Evolutionary conservation across 2,113 vertebrate species (phyloP).

Genomic region (Aramus guarauna): DNA sequence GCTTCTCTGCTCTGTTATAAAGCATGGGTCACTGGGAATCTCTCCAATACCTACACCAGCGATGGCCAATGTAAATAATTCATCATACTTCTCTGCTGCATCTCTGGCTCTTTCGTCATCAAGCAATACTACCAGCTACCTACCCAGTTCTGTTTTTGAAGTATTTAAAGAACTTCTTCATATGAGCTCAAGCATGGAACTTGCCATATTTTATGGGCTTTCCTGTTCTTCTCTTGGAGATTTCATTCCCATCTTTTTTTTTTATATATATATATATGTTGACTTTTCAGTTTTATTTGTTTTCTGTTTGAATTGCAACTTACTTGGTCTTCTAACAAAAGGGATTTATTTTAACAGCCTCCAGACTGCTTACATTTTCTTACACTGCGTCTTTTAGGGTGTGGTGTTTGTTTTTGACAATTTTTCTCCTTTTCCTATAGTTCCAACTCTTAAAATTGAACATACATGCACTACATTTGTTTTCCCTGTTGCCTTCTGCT

Average conservation of each 20-base stretch:
- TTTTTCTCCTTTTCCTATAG: background rate
- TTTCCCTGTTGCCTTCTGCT: background rate
- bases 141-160: background rate
- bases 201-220: background rate
- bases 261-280: too few relatives aligned
- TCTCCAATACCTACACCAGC: background rate
- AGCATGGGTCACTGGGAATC: background rate
- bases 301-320: background rate
- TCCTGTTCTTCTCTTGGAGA: background rate
- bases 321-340: background rate
- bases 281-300: background rate
- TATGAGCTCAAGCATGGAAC: background rate
- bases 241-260: background rate
- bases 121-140: background rate
- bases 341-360: background rate
- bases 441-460: background rate
- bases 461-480: background rate
- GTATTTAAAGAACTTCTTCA: background rate
- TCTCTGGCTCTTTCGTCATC: background rate
- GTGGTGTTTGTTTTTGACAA: background rate
- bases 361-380: background rate
- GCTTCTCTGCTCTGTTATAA: background rate
- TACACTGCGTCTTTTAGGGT: background rate
- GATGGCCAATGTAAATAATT: background rate
- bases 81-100: background rate